Conservation (phyloP, 2,113 vertebrate species). For the Melanerpes formicivorus region DNA sequence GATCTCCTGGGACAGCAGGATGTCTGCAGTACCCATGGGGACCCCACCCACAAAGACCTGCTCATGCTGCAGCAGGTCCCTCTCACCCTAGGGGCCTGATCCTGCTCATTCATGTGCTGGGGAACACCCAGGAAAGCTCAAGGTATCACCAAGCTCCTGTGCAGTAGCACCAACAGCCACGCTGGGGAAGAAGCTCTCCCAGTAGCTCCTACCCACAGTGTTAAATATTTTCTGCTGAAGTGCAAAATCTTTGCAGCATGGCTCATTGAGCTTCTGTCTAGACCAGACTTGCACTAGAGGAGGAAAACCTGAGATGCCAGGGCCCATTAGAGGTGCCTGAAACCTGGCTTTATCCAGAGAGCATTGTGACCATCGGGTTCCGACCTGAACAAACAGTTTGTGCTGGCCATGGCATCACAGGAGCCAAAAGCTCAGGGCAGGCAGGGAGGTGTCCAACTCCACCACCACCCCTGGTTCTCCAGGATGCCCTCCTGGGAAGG, state of each 20-base stretch:
- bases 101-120: neutral
- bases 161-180: accelerated
- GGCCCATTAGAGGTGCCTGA: neutral
- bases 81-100: neutral
- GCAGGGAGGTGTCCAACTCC: neutral
- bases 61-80: accelerated
- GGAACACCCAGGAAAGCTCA: neutral
- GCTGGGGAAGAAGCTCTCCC: neutral
- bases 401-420: accelerated
- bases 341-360: neutral
- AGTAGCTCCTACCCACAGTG: neutral
- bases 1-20: accelerated
- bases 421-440: neutral
- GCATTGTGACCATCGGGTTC: accelerated
- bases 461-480: neutral
- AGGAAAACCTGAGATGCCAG: neutral
- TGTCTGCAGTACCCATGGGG: accelerated
- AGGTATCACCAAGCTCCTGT: accelerated
- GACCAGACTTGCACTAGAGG: neutral
- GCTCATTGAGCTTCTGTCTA: neutral
- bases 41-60: neutral
- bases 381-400: neutral
- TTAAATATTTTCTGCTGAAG: constrained; percentile 23
- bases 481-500: neutral
- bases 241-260: neutral